These are phyloP conservation scores for Patella depressa DNA, from an alignment of 2,888 invertebrate species.

Conservation along the genomic window DNA sequence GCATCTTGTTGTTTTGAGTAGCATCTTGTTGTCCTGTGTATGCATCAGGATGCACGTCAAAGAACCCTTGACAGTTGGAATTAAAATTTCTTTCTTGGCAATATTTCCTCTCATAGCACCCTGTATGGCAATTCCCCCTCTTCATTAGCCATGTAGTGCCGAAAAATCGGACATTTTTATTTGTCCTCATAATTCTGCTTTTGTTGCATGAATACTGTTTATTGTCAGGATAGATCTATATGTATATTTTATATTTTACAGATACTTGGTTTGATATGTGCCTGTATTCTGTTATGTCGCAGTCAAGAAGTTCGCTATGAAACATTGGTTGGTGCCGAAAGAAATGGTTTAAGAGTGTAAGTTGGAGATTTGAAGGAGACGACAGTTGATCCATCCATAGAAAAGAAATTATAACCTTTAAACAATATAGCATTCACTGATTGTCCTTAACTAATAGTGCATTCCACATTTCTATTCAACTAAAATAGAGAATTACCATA, in stretches of 20 bases:
- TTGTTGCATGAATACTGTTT: not conserved
- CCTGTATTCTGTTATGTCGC: conserved; percentile 63
- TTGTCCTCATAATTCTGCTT: not conserved
- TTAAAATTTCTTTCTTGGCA: not conserved
- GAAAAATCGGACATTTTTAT: not conserved
- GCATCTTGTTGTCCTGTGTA: too few relatives aligned
- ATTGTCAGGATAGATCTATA: not conserved
- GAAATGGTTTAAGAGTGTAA: conserved; percentile 51
- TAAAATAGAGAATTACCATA: too few relatives aligned
- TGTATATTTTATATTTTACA: conserved; percentile 41
- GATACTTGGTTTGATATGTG: conserved; percentile 64
- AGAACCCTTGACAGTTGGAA: not conserved
- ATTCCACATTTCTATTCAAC: too few relatives aligned
- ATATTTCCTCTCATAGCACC: not conserved
- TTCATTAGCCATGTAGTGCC: not conserved
- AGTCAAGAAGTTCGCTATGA: conserved; percentile 59
- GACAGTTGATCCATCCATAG: too few relatives aligned
- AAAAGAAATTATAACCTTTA: too few relatives aligned
- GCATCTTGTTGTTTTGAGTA: too few relatives aligned
- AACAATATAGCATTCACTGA: too few relatives aligned
- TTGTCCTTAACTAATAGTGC: too few relatives aligned
- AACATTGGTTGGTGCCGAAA: conserved; percentile 41
- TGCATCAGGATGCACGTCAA: too few relatives aligned
- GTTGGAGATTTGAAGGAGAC: too few relatives aligned
- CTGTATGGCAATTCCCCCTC: not conserved